Evolutionary conservation across 2,113 vertebrate genomes (phyloP), one percentile per base, ranked within the genome.

Genomic region (Cettia cetti): DNA sequence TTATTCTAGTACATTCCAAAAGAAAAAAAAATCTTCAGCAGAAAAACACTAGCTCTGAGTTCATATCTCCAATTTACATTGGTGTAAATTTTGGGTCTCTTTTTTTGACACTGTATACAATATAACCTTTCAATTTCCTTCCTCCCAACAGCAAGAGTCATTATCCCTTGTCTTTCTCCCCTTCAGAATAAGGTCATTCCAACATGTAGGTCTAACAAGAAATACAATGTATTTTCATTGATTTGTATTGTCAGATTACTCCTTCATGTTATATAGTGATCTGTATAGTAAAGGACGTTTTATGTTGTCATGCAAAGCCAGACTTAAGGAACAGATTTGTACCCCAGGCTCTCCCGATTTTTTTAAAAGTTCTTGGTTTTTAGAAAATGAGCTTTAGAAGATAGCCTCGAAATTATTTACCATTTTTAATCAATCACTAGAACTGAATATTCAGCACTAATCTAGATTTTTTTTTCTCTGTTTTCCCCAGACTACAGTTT

Each of bases 231-330:
- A 95, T 98, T 96, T 97, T 97, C 96, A 97, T 97, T 97, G 97
- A 98, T 97, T 97, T 82, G 74, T 92, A 91, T 80, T 94, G 78
- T 90, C 82, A 77, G 87, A 95, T 96, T 97, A 96, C 90, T 95
- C 85, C 53, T 96, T 97, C 53, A 35, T 96, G 94, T 97, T 97
- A 61, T 72, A 78, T 82, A 92, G 94, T 63, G 69, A 89, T 96
- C 96, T 92, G 96, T 98, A 97, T 97, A 97, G 97, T 94, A 96
- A 97, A 97, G 95, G 96, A 91, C 95, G 63, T 97, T 97, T 87
- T 81, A 60, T 14, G 42, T 98, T 97, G 95, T 97, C 97, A 98
- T 98, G 98, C 97, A 97, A 98, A 98, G 97, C 97, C 97, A 97
- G 97, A 97, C 78, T 93, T 90, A 95, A 95, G 92, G 96, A 97